A percentile compares a stretch with the other conserved stretches of the same genome.
phyloP scores from a whole-genome alignment of 2,797 vertebrate genomes.

The Alfaro cultratus region DNA sequence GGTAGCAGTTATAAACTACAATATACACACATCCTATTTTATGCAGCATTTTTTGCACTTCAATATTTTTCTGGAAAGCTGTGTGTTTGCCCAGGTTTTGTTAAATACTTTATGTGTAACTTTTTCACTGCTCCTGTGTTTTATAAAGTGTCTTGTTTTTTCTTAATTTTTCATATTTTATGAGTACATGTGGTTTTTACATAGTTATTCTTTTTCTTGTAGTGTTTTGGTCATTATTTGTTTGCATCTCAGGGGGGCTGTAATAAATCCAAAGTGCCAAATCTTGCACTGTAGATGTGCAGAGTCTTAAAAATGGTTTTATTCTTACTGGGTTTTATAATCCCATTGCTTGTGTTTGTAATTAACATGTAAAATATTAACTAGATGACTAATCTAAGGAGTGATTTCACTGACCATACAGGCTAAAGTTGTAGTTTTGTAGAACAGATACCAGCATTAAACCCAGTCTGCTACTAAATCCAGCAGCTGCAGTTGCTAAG shows the following conservation, averaged over 20 bases:
- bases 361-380: neutral
- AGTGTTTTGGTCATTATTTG: neutral
- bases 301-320: neutral
- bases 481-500: slow-evolving; percentile 1
- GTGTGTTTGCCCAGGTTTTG: neutral
- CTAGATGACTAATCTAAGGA: neutral
- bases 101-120: neutral
- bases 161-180: neutral
- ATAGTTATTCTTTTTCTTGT: neutral
- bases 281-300: neutral
- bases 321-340: neutral
- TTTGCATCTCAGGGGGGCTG: neutral
- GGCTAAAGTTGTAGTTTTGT: neutral
- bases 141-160: neutral
- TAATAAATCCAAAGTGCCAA: neutral
- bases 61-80: neutral
- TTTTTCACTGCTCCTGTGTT: neutral
- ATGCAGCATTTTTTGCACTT: neutral
- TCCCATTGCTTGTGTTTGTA: neutral
- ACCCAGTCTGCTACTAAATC: neutral
- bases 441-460: neutral
- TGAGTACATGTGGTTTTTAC: neutral
- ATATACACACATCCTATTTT: neutral
- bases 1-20: neutral
- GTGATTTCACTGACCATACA: neutral